phyloP scores from a whole-genome alignment of 2,113 vertebrate genomes.

The Dipodomys spectabilis region DNA sequence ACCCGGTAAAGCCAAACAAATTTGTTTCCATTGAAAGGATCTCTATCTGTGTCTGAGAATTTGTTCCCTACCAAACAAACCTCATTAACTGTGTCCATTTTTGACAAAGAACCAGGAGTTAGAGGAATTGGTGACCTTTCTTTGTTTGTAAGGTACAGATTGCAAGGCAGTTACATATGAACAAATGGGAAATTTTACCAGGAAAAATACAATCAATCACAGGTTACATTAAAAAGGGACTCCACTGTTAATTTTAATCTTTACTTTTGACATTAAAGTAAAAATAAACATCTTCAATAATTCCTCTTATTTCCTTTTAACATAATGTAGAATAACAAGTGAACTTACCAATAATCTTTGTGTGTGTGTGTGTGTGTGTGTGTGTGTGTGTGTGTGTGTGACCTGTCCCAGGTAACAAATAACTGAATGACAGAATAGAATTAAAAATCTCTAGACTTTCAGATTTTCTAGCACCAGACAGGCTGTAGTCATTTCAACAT shows the following conservation, averaged over 20 bases:
- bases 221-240: conserved; percentile 65
- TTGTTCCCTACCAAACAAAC: conserved; percentile 96
- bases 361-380: conserved; percentile 31
- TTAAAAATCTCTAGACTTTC: background rate
- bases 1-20: conserved; percentile 98
- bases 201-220: conserved; percentile 68
- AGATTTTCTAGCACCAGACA: background rate
- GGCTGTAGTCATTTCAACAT: background rate
- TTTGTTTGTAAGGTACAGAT: conserved; percentile 90
- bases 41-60: conserved; percentile 96
- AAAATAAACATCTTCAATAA: conserved; percentile 57
- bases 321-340: conserved; percentile 46
- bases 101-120: conserved; percentile 90
- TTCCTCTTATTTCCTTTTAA: conserved; percentile 61
- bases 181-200: conserved; percentile 81
- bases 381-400: conserved; percentile 14
- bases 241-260: conserved; percentile 52
- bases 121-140: conserved; percentile 89
- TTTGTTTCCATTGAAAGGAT: conserved; percentile 98
- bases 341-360: conserved; percentile 22
- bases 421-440: background rate
- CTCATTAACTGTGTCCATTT: conserved; percentile 97
- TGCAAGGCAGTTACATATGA: conserved; percentile 82
- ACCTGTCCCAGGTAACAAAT: background rate
- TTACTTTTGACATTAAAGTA: conserved; percentile 61